Base-by-base conservation (phyloP, 2,797 vertebrate genomes). In the Decapterus maruadsi region DNA sequence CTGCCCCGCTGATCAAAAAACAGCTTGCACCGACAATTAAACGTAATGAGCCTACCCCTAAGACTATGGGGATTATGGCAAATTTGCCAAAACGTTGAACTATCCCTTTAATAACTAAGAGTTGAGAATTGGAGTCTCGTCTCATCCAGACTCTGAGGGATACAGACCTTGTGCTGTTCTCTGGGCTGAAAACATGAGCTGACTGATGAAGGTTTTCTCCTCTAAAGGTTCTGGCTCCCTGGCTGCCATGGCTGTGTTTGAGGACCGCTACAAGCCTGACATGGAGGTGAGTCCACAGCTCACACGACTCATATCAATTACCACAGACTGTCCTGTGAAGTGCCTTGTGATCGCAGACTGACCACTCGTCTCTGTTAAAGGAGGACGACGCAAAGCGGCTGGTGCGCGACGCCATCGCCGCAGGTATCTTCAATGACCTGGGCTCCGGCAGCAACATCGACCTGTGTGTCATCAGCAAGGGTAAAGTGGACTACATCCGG, bases 391-490 rank as follows among this genome's bases (percentile, higher is more conserved):
- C 98, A 68, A 99, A 98, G 83, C 93, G 85, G 80, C 91, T 99
- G 20, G 98, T 99, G 81, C 94, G 96, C 1, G 97, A 99, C 0
- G 97, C 97, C 67, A 99, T 99, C 0, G 96, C 97, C 1, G 97
- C 98, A 0, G 98, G 98, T 17, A 97, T 99, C 87, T 99, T 96
- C 86, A 99, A 98, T 0, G 98, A 99, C 72, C 93, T 99, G 88
- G 98, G 98, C 79, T 99, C 98, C 0, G 98, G 98, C 83, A 99
- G 97, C 82, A 99, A 99, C 92, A 97, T 99, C 0, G 98, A 99
- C 76, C 89, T 99, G 71, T 98, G 98, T 0, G 98, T 99, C 29
- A 98, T 99, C 81, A 97, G 95, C 86, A 98, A 98, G 90, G 94
- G 54, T 87, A 97, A 97, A 69, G 81, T 99, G 93, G 97, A 99